Conservation (phyloP, 1,140 invertebrate species). For the Bathynomus jamesi region DNA sequence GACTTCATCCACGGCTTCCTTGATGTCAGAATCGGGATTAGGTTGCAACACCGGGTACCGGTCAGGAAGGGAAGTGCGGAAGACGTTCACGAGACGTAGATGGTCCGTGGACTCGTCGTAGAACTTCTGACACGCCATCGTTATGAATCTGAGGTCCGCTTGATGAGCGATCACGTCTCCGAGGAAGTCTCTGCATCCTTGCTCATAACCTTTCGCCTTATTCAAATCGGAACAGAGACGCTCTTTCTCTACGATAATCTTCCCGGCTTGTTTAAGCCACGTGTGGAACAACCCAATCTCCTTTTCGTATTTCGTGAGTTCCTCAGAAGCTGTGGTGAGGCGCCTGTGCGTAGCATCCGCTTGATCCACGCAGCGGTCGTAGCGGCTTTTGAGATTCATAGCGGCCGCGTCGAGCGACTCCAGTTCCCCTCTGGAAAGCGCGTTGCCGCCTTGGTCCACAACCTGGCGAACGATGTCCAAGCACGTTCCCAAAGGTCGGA, state of each 20-base stretch:
- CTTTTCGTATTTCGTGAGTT: conserved; percentile 74
- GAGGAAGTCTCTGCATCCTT: conserved; percentile 75
- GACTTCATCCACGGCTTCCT: conserved; percentile 30
- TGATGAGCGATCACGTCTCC: conserved; percentile 90
- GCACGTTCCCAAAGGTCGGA: conserved; percentile 72
- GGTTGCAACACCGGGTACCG: conserved; percentile 38
- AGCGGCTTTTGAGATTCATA: conserved; percentile 65
- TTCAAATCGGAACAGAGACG: conserved; percentile 70
- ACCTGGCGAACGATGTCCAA: conserved; percentile 86
- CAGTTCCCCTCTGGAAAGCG: conserved; percentile 79
- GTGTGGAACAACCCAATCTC: conserved; percentile 43
- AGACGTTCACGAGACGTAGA: conserved; percentile 69
- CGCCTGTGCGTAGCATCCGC: conserved; percentile 67
- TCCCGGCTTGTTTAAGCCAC: conserved; percentile 73
- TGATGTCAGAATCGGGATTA: conserved; percentile 32
- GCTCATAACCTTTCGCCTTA: conserved; percentile 59
- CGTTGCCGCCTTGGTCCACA: conserved; percentile 77
- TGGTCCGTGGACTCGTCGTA: conserved; percentile 86
- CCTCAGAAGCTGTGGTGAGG: conserved; percentile 70
- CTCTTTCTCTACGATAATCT: conserved; percentile 75
- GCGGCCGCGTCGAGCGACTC: conserved; percentile 76
- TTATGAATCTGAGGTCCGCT: conserved; percentile 86
- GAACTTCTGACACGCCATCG: conserved; percentile 90
- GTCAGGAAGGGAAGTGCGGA: conserved; percentile 69
- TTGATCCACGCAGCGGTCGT: conserved; percentile 68